Evolutionary conservation across 2,888 invertebrate genomes (phyloP).

Genomic region (Teleiodes luculella): DNA sequence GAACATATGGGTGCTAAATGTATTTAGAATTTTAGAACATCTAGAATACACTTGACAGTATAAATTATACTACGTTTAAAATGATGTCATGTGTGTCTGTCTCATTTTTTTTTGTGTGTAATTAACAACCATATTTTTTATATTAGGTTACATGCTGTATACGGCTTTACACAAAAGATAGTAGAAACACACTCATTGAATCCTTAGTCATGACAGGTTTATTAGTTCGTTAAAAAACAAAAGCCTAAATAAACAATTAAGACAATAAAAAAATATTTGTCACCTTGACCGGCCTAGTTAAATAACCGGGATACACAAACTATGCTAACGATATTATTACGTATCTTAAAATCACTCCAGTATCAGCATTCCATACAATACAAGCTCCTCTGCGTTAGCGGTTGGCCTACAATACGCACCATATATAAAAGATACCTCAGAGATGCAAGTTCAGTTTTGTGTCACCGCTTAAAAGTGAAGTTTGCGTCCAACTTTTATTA

Average conservation of each 20-base stretch:
- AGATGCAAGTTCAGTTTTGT: slow-evolving; percentile 59
- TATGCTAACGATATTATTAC: slow-evolving; percentile 69
- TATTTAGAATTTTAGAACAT: slow-evolving; percentile 16
- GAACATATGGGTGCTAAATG: slow-evolving; percentile 18
- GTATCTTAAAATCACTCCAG: slow-evolving; percentile 59
- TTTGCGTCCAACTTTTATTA: slow-evolving; percentile 45
- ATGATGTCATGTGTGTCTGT: background rate
- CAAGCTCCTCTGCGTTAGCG: slow-evolving; percentile 63
- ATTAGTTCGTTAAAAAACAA: slow-evolving; percentile 25
- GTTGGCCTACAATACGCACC: slow-evolving; percentile 69
- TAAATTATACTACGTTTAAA: background rate
- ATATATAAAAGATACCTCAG: slow-evolving; percentile 67
- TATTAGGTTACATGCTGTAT: background rate
- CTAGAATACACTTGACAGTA: slow-evolving; percentile 9
- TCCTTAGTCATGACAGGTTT: slow-evolving; percentile 23
- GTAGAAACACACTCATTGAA: background rate
- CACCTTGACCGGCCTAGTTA: slow-evolving; percentile 65
- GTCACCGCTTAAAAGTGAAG: slow-evolving; percentile 54
- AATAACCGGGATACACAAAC: slow-evolving; percentile 63
- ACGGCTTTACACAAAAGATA: slow-evolving; percentile 1
- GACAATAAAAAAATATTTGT: slow-evolving; percentile 46
- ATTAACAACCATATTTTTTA: background rate
- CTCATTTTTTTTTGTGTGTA: background rate
- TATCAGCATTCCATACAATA: slow-evolving; percentile 50
- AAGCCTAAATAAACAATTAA: slow-evolving; percentile 46